These are phyloP conservation scores for Cephus cinctus DNA, from an alignment of 1,140 invertebrate genomes.

Conservation along the genomic window DNA sequence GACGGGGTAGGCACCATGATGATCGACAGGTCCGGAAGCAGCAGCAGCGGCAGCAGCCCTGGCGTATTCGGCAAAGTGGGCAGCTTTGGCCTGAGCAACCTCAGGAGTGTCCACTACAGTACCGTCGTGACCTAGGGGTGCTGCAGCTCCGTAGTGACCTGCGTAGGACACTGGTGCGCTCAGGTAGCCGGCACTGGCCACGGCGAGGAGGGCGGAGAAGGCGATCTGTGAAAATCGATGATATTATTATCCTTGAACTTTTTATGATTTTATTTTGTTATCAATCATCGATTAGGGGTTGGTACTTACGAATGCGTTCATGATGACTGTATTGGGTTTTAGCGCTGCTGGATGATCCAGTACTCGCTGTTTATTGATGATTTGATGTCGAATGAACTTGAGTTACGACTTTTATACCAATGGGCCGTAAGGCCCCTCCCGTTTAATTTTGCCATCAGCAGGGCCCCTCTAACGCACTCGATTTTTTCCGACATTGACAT, in stretches of 20 bases:
- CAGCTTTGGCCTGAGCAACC: conserved; percentile 22
- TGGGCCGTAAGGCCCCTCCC: background rate
- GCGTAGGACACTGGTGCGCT: background rate
- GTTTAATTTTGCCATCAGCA: background rate
- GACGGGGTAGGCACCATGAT: too few species aligned
- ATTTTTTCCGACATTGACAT: conserved; percentile 2
- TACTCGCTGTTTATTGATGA: background rate
- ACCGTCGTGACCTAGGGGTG: conserved; percentile 19
- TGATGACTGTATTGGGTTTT: background rate
- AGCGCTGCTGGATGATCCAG: conserved; percentile 6
- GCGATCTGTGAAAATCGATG: background rate
- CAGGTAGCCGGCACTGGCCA: background rate
- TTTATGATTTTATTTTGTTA: background rate
- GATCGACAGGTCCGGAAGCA: conserved; percentile 23
- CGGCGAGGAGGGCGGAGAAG: conserved; percentile 1
- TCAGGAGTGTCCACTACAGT: conserved; percentile 27
- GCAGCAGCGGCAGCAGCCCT: background rate
- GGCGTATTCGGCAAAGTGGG: conserved; percentile 19
- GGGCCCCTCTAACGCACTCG: background rate
- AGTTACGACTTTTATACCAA: background rate
- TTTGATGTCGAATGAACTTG: background rate
- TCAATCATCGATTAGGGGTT: too few species aligned
- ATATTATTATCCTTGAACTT: background rate
- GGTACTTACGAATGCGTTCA: background rate
- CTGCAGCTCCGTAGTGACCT: conserved; percentile 20